Conservation (phyloP, 64 coral and sea anemone genomes). For the Platygyra sinensis region DNA sequence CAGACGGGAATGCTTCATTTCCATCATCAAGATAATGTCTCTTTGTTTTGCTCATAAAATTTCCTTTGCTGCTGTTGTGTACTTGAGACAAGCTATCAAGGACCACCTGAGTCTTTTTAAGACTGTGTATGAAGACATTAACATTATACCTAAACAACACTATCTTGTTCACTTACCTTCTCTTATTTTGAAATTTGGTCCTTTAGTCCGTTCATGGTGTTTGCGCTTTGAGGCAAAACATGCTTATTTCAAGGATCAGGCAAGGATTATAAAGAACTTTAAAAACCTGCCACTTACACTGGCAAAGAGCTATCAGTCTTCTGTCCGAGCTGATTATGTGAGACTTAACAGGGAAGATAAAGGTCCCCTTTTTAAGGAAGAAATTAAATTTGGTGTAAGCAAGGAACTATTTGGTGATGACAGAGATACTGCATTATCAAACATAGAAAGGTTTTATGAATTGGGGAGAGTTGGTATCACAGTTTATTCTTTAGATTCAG, state of each 20-base stretch:
- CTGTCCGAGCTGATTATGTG: no score
- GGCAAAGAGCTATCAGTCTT: neutral
- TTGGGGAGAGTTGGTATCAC: no score
- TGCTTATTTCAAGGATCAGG: slow-evolving; percentile 22
- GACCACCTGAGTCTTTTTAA: slow-evolving; percentile 23
- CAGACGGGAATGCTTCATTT: neutral
- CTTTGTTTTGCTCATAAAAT: slow-evolving; percentile 26
- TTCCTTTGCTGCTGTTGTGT: neutral
- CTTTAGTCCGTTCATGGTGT: slow-evolving; percentile 3
- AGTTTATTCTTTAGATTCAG: no score
- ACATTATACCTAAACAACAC: slow-evolving; percentile 35
- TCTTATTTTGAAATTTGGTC: slow-evolving; percentile 18
- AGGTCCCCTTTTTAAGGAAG: no score
- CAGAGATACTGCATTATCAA: no score
- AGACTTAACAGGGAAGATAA: no score
- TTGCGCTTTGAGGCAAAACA: slow-evolving; percentile 49
- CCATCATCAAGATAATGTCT: slow-evolving; percentile 5
- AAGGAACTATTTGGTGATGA: no score
- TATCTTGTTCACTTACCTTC: slow-evolving; percentile 29
- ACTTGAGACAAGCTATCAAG: slow-evolving; percentile 20
- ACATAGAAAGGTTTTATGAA: no score
- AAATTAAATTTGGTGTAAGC: no score
- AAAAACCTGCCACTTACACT: slow-evolving; percentile 27
- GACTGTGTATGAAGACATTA: neutral
- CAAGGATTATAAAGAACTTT: slow-evolving; percentile 18